Percentiles rank a stretch among this genome's conserved stretches.
Conservation (phyloP, 2,888 invertebrate genomes). For the Parascotia fuliginaria region DNA sequence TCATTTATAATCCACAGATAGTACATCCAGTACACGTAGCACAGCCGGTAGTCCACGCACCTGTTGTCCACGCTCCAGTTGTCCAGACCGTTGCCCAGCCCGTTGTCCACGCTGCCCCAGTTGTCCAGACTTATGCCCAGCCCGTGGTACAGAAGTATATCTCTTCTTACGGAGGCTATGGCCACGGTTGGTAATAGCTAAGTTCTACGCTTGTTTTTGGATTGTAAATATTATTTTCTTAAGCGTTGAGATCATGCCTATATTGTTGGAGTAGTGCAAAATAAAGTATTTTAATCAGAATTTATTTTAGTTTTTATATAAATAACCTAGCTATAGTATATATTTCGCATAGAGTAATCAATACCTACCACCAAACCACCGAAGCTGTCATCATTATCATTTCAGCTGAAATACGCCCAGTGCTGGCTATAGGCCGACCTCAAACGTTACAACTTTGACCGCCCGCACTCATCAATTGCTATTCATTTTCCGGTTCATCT, state of each 20-base stretch:
- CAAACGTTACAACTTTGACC: too few relatives aligned
- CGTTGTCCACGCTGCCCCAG: constrained; percentile 50
- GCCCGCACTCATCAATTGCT: too few relatives aligned
- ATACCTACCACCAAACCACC: too few relatives aligned
- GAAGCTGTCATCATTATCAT: too few relatives aligned
- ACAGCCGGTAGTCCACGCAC: constrained; percentile 48
- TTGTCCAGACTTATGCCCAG: constrained; percentile 65
- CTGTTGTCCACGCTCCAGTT: constrained; percentile 38
- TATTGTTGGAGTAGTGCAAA: constrained; percentile 64
- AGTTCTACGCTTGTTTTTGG: constrained; percentile 11
- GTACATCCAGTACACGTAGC: constrained; percentile 56
- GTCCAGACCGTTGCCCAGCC: constrained; percentile 58
- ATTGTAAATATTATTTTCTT: constrained; percentile 54
- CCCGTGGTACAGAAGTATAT: constrained; percentile 55
- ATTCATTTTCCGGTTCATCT: too few relatives aligned
- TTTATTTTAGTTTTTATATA: constrained; percentile 43
- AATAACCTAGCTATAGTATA: neutral
- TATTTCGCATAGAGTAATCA: too few relatives aligned
- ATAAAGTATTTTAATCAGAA: constrained; percentile 65
- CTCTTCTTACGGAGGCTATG: constrained; percentile 50
- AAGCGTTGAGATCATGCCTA: constrained; percentile 77
- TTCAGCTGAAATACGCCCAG: too few relatives aligned
- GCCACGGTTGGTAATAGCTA: constrained; percentile 72
- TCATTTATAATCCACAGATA: constrained; percentile 55
- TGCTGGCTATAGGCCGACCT: too few relatives aligned